A percentile compares a stretch with the other conserved stretches of the same genome.
Conservation (phyloP, 1,140 invertebrate genomes). For the Octopus sinensis region DNA sequence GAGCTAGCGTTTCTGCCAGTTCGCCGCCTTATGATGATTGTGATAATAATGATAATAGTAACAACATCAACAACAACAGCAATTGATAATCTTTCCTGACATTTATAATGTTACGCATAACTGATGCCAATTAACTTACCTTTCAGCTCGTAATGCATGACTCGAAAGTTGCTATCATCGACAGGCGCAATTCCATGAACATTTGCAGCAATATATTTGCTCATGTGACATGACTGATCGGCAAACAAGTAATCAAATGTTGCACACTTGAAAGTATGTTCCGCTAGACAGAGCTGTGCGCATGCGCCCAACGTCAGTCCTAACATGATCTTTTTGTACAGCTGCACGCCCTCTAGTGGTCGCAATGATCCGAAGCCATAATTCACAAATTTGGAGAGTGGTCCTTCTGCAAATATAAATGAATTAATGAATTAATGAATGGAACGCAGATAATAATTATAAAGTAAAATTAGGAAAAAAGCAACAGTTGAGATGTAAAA, state of each 20-base stretch:
- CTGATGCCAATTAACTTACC: slow-evolving; percentile 30
- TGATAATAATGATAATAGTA: too few relatives aligned
- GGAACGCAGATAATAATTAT: not conserved
- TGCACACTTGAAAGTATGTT: slow-evolving; percentile 44
- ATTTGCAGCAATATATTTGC: slow-evolving; percentile 48
- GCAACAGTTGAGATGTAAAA: too few relatives aligned
- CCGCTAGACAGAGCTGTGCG: slow-evolving; percentile 48
- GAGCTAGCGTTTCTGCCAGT: too few relatives aligned
- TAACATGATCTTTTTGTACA: slow-evolving; percentile 45
- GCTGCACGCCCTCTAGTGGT: slow-evolving; percentile 38
- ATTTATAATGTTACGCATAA: not conserved
- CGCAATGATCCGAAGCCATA: slow-evolving; percentile 48
- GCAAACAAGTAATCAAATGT: slow-evolving; percentile 51
- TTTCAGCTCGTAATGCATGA: slow-evolving; percentile 53
- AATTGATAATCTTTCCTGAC: too few relatives aligned
- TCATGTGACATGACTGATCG: slow-evolving; percentile 48
- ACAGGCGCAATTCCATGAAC: slow-evolving; percentile 43
- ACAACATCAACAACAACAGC: too few relatives aligned
- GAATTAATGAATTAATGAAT: not conserved
- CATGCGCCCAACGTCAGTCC: slow-evolving; percentile 49
- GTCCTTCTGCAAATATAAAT: slow-evolving; percentile 40
- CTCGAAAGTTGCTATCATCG: slow-evolving; percentile 31
- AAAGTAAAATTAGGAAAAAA: not conserved
- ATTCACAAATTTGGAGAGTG: slow-evolving; percentile 49
- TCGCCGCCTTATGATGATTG: too few relatives aligned